Evolutionary conservation across 2,888 invertebrate genomes (phyloP), one percentile per base, ranked within the genome.

Genomic region (Drosophila antonietae): DNA sequence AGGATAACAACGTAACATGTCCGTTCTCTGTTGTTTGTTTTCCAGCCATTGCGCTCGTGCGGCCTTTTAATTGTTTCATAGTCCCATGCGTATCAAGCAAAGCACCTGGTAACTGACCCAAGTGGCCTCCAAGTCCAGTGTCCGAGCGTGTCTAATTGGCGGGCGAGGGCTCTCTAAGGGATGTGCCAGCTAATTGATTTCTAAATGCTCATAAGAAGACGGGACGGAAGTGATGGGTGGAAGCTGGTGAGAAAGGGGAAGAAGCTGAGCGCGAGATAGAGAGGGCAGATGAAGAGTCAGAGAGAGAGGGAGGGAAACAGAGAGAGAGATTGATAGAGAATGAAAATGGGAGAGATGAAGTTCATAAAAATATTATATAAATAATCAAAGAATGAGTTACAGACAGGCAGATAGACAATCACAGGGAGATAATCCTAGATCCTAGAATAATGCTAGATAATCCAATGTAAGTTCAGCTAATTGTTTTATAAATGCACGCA

Each of bases 41-140:
- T 18, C 35, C 68, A 44, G 43, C 43, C 43, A 39, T 10, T 2
- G 31, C 63, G 23, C 20, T 37, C 68, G 53, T 57, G 44, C 47
- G 53, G 53, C 71, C 64, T 49, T 72, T 75, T 63, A 78, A 78
- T 78, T 78, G 78, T 64, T 69, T 59, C 43, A 66, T 41, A 43
- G 52, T 65, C 57, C 35, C 49, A 46, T 46, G 46, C 28, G 43
- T 46, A 20, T 41, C 41, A 12, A 5, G 23, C 37, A 51, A 20
- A 55, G 20, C 23, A 46, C 18, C 52, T 49, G 59, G 37, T 28
- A 60, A 53, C 39, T 53, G 39, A 49, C 33, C 49, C 14, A 56
- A 53, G 37, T 37, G 52, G 52, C 56, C 49, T 18, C 44, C 47
- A 59, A 28, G 28, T 3, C 55, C 57, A 69, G 14, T 61, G 59